Base-by-base conservation (phyloP, 2,797 vertebrate species). In the Pempheris klunzingeri region DNA sequence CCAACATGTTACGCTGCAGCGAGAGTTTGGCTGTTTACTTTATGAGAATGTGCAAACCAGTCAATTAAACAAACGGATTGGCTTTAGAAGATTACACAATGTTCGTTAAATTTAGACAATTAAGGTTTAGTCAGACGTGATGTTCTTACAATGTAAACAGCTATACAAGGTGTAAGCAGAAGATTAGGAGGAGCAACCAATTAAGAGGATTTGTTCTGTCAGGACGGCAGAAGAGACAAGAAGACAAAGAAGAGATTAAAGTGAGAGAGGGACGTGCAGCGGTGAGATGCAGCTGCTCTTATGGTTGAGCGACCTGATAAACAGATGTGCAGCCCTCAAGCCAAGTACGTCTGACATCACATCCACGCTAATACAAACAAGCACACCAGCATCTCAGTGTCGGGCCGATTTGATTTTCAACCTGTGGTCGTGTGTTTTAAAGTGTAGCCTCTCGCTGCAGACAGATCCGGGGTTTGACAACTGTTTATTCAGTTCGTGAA, bases 201-300 rank as follows among this genome's bases (percentile, higher is more conserved):
- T 43, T 22, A 7, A 74, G n/a, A 30, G 52, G 44, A 55, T 81
- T 73, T 77, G 36, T 36, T 74, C n/a, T 20, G 2, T 58, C 15
- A 46, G 8, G n/a, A 26, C 5, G 5, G 22, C 13, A 43, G 28
- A 59, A 41, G 44, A 34, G 11, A n/a, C 13, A 22, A 17, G 34
- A 63, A 22, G 44, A 66, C 54, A 47, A 53, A 54, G 26, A 4
- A 46, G 8, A 49, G 26, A 55, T 49, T 49, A 58, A 34, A 36
- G 59, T 4, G 17, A 34, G 46, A 53, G 9, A 22, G 58, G 52
- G 13, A 60, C 30, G 20, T 15, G 14, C 6, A 36, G 13, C 3
- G 3, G 14, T 38, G 8, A 22, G 4, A 7, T 36, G 20, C 32
- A 57, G 32, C 32, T 22, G 54, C n/a, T 22, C 7, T 24, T 3